Percentiles rank a stretch among this genome's conserved stretches.
Conservation (phyloP, 1,140 invertebrate genomes). For the Bombyx mandarina region DNA sequence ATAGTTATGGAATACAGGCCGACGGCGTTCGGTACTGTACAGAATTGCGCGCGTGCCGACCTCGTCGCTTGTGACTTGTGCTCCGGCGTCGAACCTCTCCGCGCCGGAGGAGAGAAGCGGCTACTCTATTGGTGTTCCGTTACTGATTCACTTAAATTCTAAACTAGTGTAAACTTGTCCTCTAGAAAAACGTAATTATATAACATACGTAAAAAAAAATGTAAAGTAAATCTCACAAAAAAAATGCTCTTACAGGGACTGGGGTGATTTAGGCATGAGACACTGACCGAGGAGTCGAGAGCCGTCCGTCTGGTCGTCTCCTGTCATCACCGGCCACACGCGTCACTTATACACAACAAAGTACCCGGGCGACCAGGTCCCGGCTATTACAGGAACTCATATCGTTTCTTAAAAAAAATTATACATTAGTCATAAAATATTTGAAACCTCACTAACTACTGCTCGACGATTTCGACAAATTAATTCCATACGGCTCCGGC, state of each 20-base stretch:
- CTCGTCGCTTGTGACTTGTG: constrained; percentile 32
- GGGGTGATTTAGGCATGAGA: constrained; percentile 43
- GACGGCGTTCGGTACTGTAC: constrained; percentile 12
- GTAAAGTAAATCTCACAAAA: constrained; percentile 65
- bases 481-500: constrained; percentile 59
- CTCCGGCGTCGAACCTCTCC: constrained; percentile 60
- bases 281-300: constrained; percentile 28
- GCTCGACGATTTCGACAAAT: constrained; percentile 63
- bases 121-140: constrained; percentile 71
- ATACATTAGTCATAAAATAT: constrained; percentile 70
- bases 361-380: constrained; percentile 34
- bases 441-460: constrained; percentile 70
- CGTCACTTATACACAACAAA: constrained; percentile 64
- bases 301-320: constrained; percentile 5
- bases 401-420: constrained; percentile 68
- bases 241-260: constrained; percentile 63
- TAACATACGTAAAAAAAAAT: constrained; percentile 55
- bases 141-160: constrained; percentile 68
- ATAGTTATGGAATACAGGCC: constrained; percentile 2
- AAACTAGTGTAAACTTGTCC: constrained; percentile 69
- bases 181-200: constrained; percentile 63
- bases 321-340: constrained; percentile 18
- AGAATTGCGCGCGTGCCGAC: constrained; percentile 5
- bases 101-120: constrained; percentile 68
- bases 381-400: constrained; percentile 68